Conservation (phyloP, 2,113 vertebrate genomes). For the Acanthisitta chloris region DNA sequence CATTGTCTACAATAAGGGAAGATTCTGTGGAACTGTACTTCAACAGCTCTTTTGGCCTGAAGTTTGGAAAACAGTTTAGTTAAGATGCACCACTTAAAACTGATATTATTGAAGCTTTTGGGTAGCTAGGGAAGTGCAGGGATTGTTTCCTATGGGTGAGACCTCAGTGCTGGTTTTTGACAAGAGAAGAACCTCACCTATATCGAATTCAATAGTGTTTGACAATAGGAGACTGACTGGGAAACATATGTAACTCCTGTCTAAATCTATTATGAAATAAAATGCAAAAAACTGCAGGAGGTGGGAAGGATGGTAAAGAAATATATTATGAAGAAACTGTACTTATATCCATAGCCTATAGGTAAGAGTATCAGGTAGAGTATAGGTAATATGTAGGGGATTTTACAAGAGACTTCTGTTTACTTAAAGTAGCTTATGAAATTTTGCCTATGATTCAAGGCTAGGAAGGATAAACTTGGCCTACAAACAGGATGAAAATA, state of each 20-base stretch:
- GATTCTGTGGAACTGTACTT: constrained; percentile 15
- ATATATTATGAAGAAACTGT: neutral
- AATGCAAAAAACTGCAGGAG: neutral
- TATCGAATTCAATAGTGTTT: neutral
- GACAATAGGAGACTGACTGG: neutral
- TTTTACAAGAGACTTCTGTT: neutral
- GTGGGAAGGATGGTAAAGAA: neutral
- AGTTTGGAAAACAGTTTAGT: neutral
- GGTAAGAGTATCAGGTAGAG: neutral
- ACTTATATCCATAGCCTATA: neutral
- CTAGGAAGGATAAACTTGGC: neutral
- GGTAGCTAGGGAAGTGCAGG: neutral
- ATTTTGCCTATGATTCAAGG: neutral
- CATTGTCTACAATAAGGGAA: neutral
- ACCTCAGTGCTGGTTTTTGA: neutral
- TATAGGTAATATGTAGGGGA: neutral
- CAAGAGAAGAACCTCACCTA: neutral
- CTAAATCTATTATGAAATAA: neutral
- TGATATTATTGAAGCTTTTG: neutral
- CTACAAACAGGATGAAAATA: neutral
- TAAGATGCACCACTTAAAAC: neutral
- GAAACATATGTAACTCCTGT: neutral
- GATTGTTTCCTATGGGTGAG: neutral
- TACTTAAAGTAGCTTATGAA: neutral
- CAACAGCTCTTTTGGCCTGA: neutral